phyloP scores from a whole-genome alignment of 2,797 vertebrate species.

The Halcyon smyrnensis region DNA sequence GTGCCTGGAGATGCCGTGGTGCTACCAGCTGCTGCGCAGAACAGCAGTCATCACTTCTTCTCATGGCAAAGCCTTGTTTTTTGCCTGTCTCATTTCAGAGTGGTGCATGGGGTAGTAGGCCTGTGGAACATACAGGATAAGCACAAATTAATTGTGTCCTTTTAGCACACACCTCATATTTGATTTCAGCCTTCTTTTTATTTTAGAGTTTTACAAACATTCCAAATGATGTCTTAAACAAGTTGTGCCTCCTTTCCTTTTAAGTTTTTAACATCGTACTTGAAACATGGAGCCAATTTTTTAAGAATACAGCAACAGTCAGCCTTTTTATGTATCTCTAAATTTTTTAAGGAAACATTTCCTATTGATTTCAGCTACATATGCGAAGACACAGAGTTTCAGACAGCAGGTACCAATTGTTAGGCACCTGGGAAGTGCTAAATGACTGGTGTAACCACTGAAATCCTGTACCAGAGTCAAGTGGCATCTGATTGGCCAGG shows the following conservation, averaged over 20 bases:
- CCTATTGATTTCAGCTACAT: background rate
- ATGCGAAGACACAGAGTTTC: background rate
- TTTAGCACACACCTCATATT: background rate
- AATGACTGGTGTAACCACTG: accelerated
- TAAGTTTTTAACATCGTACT: background rate
- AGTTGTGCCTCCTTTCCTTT: background rate
- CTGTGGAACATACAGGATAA: background rate
- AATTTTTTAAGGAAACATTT: background rate
- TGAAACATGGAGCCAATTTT: background rate
- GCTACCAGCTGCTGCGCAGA: background rate
- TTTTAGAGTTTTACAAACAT: background rate
- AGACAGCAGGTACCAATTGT: background rate
- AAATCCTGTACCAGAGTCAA: background rate
- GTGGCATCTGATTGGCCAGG: background rate
- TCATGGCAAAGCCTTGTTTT: background rate
- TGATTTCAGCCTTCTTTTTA: background rate
- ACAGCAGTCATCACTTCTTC: too few relatives aligned
- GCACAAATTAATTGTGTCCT: background rate
- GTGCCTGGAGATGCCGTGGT: accelerated
- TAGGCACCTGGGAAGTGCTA: background rate
- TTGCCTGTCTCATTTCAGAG: background rate
- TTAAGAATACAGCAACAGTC: background rate
- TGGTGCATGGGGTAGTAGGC: accelerated
- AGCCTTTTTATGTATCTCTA: background rate
- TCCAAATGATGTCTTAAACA: background rate